Evolutionary conservation across 2,113 vertebrate genomes (phyloP).

Genomic region (Spermophilus dauricus): DNA sequence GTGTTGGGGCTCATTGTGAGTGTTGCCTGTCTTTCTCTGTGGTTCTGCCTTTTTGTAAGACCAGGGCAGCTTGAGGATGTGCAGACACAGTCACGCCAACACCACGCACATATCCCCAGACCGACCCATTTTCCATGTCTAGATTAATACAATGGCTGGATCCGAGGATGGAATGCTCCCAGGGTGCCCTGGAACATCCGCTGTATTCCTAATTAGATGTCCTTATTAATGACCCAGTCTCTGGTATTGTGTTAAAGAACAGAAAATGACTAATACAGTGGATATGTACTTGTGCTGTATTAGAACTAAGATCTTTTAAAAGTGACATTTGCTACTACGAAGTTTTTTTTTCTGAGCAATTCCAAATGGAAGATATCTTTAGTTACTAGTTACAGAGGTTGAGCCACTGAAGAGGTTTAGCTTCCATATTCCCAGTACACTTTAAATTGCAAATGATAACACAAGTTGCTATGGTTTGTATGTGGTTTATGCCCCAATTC

Average conservation of each 20-base stretch:
- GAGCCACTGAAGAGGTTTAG: background rate
- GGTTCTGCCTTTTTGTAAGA: background rate
- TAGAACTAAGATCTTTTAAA: background rate
- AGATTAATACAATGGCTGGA: background rate
- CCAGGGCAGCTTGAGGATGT: constrained; percentile 24
- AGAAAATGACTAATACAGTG: background rate
- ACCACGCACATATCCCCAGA: background rate
- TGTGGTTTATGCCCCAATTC: background rate
- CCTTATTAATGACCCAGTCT: background rate
- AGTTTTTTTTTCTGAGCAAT: constrained; percentile 56
- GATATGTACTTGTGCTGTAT: background rate
- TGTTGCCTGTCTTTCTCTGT: background rate
- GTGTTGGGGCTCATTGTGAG: background rate
- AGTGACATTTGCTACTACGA: background rate
- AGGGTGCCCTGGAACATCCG: constrained; percentile 49
- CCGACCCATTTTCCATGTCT: constrained; percentile 67
- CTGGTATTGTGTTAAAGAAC: background rate
- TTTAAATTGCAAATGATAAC: constrained; percentile 48
- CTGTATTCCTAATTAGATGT: constrained; percentile 75
- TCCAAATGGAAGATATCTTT: constrained; percentile 32
- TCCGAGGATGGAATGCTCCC: constrained; percentile 45
- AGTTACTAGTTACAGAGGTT: background rate
- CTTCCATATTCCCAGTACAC: background rate
- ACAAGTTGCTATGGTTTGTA: background rate
- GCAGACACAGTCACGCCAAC: background rate